These are phyloP conservation scores for Aphodius sticticus DNA, from an alignment of 2,888 invertebrate genomes.

Conservation along the genomic window DNA sequence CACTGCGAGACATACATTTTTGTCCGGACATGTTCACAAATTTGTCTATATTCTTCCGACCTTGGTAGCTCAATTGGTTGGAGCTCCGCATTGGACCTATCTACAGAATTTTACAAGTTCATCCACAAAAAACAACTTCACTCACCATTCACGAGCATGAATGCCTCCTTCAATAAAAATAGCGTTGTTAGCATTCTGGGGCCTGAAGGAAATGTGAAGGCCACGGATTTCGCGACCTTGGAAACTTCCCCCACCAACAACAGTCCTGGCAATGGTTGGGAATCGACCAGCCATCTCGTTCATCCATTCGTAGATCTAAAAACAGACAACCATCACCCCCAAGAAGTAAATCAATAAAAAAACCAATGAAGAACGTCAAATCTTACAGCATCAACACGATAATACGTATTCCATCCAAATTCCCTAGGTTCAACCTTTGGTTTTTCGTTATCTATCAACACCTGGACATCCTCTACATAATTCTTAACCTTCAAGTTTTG, in stretches of 20 bases:
- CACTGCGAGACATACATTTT: background rate
- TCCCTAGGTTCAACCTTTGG: slow-evolving; percentile 50
- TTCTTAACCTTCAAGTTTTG: slow-evolving; percentile 58
- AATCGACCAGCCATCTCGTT: slow-evolving; percentile 60
- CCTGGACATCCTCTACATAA: slow-evolving; percentile 69
- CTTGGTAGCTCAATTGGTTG: too few species aligned
- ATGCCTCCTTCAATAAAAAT: slow-evolving; percentile 71
- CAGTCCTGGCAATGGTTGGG: slow-evolving; percentile 61
- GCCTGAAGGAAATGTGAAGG: slow-evolving; percentile 59
- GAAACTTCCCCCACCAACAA: slow-evolving; percentile 66
- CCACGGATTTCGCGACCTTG: slow-evolving; percentile 70
- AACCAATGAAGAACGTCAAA: background rate
- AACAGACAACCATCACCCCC: background rate
- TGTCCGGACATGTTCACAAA: too few species aligned
- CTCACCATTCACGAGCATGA: slow-evolving; percentile 58
- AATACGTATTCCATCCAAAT: slow-evolving; percentile 69
- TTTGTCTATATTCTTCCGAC: background rate
- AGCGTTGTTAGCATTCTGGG: slow-evolving; percentile 63
- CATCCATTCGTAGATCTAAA: slow-evolving; percentile 68
- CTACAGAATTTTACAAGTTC: background rate
- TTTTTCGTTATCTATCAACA: slow-evolving; percentile 60
- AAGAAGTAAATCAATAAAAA: background rate
- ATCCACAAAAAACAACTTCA: slow-evolving; percentile 25
- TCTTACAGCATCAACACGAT: slow-evolving; percentile 62
- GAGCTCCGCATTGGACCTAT: background rate